phyloP scores from a whole-genome alignment of 2,797 vertebrate genomes.

The Pantherophis vulpinus region DNA sequence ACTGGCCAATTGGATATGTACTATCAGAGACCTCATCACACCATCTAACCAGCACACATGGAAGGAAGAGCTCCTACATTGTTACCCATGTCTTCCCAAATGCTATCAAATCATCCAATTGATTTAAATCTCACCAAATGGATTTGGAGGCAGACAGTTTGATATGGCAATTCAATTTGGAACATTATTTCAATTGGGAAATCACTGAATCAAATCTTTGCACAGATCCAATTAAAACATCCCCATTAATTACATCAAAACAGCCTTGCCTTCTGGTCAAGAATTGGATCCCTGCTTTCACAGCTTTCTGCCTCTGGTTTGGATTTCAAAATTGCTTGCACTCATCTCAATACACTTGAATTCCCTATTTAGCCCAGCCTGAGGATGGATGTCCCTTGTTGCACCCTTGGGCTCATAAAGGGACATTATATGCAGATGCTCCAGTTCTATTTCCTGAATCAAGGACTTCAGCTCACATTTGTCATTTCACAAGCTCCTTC shows the following conservation, averaged over 20 bases:
- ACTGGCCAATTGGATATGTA: background rate
- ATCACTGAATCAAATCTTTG: background rate
- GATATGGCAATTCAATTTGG: background rate
- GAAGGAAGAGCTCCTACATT: background rate
- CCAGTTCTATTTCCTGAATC: slow-evolving; percentile 3
- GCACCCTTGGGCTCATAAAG: background rate
- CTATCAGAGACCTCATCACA: background rate
- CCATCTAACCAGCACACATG: background rate
- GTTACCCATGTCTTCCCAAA: background rate
- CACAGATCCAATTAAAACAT: background rate
- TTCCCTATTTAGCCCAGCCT: background rate
- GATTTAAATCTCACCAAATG: background rate
- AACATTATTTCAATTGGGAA: background rate
- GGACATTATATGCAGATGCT: background rate
- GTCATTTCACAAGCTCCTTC: slow-evolving; percentile 49
- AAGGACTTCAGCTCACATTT: slow-evolving; percentile 52
- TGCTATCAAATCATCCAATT: background rate
- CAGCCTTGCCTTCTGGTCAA: background rate
- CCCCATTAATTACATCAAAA: slow-evolving; percentile 5
- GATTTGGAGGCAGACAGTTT: background rate
- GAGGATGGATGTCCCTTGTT: background rate
- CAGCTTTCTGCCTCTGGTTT: background rate
- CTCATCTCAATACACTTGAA: accelerated
- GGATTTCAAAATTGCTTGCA: background rate
- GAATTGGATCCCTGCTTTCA: background rate